A percentile compares a stretch with the other conserved stretches of the same genome.
phyloP scores from a whole-genome alignment of 2,113 vertebrate genomes.

The Sclerurus mexicanus region DNA sequence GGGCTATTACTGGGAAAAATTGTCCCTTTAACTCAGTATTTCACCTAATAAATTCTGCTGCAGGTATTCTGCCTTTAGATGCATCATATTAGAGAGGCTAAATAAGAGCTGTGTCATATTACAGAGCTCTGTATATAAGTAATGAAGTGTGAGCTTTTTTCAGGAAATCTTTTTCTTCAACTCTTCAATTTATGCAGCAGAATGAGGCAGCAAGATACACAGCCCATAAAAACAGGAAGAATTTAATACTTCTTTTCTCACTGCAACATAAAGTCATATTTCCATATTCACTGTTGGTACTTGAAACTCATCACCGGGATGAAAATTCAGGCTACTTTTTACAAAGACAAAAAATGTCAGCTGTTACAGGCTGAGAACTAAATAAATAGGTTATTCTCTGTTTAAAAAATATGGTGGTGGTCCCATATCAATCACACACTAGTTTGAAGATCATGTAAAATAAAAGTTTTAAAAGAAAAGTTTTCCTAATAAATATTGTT shows the following conservation, averaged over 20 bases:
- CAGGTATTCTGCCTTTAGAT: not conserved
- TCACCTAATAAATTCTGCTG: not conserved
- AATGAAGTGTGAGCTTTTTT: not conserved
- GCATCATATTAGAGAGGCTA: not conserved
- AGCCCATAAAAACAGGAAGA: not conserved
- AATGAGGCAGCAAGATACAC: not conserved
- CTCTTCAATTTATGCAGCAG: not conserved
- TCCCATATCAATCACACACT: not conserved
- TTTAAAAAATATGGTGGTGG: not conserved
- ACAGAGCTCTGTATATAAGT: not conserved
- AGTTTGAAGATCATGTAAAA: not conserved
- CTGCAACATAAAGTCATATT: not conserved
- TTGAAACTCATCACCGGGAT: not conserved
- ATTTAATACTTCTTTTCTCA: not conserved
- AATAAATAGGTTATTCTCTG: not conserved
- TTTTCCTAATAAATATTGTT: not conserved
- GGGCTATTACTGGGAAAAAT: not conserved
- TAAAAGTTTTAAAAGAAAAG: not conserved
- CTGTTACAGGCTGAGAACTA: not conserved
- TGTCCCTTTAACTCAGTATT: not conserved
- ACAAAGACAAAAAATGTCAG: not conserved
- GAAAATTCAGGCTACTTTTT: not conserved
- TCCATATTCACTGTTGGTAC: not conserved
- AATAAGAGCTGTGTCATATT: not conserved
- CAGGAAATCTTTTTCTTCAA: not conserved